Evolutionary conservation across 2,113 vertebrate species (phyloP), one percentile per base, ranked within the genome.

Genomic region (Equus quagga): DNA sequence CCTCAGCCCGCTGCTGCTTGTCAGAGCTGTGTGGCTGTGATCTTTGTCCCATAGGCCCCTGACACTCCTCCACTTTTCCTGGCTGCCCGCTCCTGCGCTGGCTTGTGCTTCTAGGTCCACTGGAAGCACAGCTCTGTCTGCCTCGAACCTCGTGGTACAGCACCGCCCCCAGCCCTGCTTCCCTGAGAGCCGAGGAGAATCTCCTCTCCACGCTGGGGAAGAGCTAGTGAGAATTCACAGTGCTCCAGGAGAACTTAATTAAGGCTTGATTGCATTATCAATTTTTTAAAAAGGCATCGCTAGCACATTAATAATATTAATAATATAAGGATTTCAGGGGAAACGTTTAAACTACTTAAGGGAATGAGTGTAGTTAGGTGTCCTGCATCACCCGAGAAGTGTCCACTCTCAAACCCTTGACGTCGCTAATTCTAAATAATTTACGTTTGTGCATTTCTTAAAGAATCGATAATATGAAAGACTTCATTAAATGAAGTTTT

Each of bases 1-100:
- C 0, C 28, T 70, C 18, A 4, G 0, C 56, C 70, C n/a, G 46
- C 9, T 69, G 49, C 85, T 0, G 0, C 19, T 91, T 78, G 28
- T 65, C 84, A 70, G 89, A 94, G 92, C 70, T 60, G 73, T 31
- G 0, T 46, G 41, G 76, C 60, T 0, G 0, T 2, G 3, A 10
- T 60, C 44, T 84, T 92, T 85, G 60, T 85, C 85, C 82, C 89
- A 41, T 14, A 90, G 11, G 83, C 73, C 65, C 36, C 89, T 51
- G 19, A 31, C 3, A 24, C 6, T 84, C 88, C 7, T 21, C 31
- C 21, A 3, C 2, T 89, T 92, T 82, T 82, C 79, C 10, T 70
- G 80, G 56, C 83, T 8, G 0, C 90, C 93, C 31, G 9, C 36
- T 89, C 84, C 89, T 70, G 65, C 0, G 0, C 79, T 26, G 46